A percentile compares a stretch with the other conserved stretches of the same genome.
These are phyloP conservation scores for Apogon hyalosoma DNA, from an alignment of 2,797 vertebrate genomes.

Conservation along the genomic window DNA sequence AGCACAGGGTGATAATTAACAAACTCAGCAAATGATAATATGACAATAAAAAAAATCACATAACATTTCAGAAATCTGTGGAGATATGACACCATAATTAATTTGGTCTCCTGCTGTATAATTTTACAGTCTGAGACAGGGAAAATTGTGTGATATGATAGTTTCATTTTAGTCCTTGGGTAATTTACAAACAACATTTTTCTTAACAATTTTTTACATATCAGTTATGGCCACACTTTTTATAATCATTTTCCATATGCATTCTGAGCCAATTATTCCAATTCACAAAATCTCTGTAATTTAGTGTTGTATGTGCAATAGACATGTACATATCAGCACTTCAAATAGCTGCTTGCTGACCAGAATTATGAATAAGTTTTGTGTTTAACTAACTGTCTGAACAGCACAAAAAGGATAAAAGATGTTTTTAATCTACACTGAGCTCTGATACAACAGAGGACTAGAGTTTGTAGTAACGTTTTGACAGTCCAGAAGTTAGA, in stretches of 20 bases:
- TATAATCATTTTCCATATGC: background rate
- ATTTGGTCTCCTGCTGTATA: slow-evolving; percentile 38
- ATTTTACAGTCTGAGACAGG: slow-evolving; percentile 22
- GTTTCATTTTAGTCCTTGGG: background rate
- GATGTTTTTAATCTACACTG: slow-evolving; percentile 21
- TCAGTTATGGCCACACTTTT: background rate
- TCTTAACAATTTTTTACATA: background rate
- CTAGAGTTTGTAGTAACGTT: slow-evolving; percentile 27
- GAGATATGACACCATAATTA: slow-evolving; percentile 58
- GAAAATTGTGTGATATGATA: slow-evolving; percentile 7
- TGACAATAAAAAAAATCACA: slow-evolving; percentile 60
- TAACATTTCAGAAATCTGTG: slow-evolving; percentile 43
- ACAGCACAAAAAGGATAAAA: slow-evolving; percentile 46
- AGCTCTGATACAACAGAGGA: slow-evolving; percentile 35
- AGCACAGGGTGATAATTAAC: slow-evolving; percentile 71
- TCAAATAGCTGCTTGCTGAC: slow-evolving; percentile 18
- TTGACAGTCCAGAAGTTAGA: slow-evolving; percentile 44
- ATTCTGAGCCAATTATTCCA: background rate
- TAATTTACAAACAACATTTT: background rate
- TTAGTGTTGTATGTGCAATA: background rate
- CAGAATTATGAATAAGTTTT: slow-evolving; percentile 35
- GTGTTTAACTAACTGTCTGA: slow-evolving; percentile 26
- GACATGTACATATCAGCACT: too few species aligned
- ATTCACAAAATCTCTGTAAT: background rate
- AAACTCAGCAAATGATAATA: slow-evolving; percentile 62